Base-by-base conservation (phyloP, 2,797 vertebrate genomes). In the Microcaecilia unicolor region DNA sequence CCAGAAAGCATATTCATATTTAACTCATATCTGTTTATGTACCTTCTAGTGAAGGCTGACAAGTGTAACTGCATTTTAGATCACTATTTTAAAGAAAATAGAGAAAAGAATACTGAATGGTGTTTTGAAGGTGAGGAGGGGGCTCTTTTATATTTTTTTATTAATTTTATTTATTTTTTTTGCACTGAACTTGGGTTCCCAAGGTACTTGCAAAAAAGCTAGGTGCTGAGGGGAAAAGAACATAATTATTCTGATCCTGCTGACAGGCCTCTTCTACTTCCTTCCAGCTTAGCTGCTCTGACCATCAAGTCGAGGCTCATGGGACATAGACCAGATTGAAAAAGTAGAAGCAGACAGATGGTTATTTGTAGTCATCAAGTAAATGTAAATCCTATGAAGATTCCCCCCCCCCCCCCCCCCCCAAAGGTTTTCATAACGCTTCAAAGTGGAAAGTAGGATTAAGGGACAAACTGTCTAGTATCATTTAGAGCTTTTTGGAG, bases 241-340 rank as follows among this genome's bases (percentile, higher is more conserved):
- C 68, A 74, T 74, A 84, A 81, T 85, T 88, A 80, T 80, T 67
- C 66, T 54, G 70, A 48, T 41, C 57, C 73, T 84, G 66, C 66
- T 63, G 58, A 59, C 28, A 37, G 62, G 57, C 58, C 64, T 50
- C 41, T 39, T 37, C 31, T 38, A 41, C 32, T 62, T 61, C 36
- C 43, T 56, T 54, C 48, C 44, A 67, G 56, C 44, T 69, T 58
- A 55, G 38, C 51, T 73, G 55, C 65, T 67, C 69, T 63, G 51
- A 56, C 74, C 58, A 60, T 64, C 63, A 56, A 48, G 48, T 72
- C 46, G 57, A 66, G 72, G 66, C 76, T 78, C 64, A 6, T 44
- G 73, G 79, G 78, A 67, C 48, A 22, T 58, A 59, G 75, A 71
- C 55, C 78, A 80, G 66, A 75, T 68, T 77, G 64, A 70, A 67